These are phyloP conservation scores for Sandelia bainsii DNA, from an alignment of 2,797 vertebrate genomes.

Conservation along the genomic window DNA sequence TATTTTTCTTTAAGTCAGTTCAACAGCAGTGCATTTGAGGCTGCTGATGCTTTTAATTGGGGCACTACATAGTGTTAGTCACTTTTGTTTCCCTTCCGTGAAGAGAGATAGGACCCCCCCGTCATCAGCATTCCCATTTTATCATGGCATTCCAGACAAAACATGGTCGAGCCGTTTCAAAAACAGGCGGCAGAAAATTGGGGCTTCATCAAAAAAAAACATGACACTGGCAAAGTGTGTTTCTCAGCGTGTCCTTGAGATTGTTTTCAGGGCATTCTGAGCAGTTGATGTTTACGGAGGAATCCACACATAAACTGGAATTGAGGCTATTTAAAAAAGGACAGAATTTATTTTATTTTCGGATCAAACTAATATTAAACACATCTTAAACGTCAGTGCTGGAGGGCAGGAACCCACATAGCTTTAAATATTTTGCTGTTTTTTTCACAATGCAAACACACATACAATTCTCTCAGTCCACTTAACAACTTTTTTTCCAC, in stretches of 20 bases:
- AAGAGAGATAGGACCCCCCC: neutral
- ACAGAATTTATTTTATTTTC: constrained; percentile 6
- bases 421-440: neutral
- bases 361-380: constrained; percentile 21
- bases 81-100: constrained; percentile 24
- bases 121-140: constrained; percentile 18
- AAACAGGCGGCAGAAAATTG: constrained; percentile 40
- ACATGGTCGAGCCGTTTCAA: constrained; percentile 34
- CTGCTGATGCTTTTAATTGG: constrained; percentile 12
- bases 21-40: constrained; percentile 1
- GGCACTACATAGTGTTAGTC: constrained; percentile 17
- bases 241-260: constrained; percentile 48
- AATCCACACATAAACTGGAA: constrained; percentile 16
- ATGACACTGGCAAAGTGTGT: neutral
- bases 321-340: constrained; percentile 8
- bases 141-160: constrained; percentile 54
- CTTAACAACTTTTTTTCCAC: constrained; percentile 3
- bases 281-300: neutral
- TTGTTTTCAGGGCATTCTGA: constrained; percentile 32
- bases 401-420: neutral
- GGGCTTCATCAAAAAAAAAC: constrained; percentile 22
- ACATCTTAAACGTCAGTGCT: constrained; percentile 1
- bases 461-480: constrained; percentile 6
- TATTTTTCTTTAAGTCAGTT: constrained; percentile 17
- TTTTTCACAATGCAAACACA: too few species aligned